phyloP scores from a whole-genome alignment of 2,113 vertebrate species.

The Phalacrocorax brasilianus region DNA sequence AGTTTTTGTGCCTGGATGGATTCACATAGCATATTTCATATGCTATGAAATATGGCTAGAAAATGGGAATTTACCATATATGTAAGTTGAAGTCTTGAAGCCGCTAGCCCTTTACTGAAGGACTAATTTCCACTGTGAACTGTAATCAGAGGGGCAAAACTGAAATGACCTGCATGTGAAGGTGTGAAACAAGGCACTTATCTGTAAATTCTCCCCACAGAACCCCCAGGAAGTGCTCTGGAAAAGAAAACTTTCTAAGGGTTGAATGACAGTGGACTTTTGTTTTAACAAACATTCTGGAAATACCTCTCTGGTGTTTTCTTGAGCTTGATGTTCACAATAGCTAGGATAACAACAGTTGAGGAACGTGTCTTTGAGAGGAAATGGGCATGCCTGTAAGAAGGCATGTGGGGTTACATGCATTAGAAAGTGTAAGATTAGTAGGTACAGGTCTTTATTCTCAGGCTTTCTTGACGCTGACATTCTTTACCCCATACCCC shows the following conservation, averaged over 20 bases:
- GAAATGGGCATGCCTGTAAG: neutral
- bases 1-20: neutral
- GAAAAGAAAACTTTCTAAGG: neutral
- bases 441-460: neutral
- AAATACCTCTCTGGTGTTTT: neutral
- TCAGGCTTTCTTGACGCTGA: neutral
- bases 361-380: neutral
- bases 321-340: neutral
- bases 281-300: neutral
- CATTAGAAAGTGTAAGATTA: neutral
- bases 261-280: neutral
- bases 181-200: neutral
- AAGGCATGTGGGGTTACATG: neutral
- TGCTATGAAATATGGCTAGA: neutral
- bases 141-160: neutral
- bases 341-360: neutral
- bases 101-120: neutral
- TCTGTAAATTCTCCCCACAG: neutral
- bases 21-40: neutral
- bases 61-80: neutral
- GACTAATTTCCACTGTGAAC: neutral
- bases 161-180: neutral
- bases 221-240: neutral
- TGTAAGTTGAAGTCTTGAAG: neutral
- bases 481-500: neutral